Evolutionary conservation across 1,140 invertebrate genomes (phyloP), one percentile per base, ranked within the genome.

Genomic region (Nymphalis io): DNA sequence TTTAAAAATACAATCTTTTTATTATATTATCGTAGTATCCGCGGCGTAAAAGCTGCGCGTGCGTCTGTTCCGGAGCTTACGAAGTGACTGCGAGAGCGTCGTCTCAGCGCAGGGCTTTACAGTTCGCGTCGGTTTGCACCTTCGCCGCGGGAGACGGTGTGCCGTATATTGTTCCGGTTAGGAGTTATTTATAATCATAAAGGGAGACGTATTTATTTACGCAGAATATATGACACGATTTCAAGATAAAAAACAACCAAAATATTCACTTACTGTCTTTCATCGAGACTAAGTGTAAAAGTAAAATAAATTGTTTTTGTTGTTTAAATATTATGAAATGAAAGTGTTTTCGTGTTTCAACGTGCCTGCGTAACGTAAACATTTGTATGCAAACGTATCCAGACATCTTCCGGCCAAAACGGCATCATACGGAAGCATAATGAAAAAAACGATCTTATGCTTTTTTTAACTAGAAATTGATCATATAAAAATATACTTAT

Each of bases 141-240:
- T 89, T 87, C 76, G 74, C 72, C 72, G 18, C 74, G 76, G 78
- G 80, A 89, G 85, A 88, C 89, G 82, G 83, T 88, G 87, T 82
- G 86, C 84, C 85, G 85, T 83, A 79, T 77, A 83, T 80, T 87
- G 85, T 89, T 89, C 84, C 87, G 87, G 84, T 88, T 87, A 87
- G 70, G 59, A 69, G 81, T 81, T 90, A 90, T 90, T 89, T 88
- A 86, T 91, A 91, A 84, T 80, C 85, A 84, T 83, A 83, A 74
- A 81, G 83, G 84, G 82, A 86, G 82, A 85, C 81, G 82, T 80
- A 84, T 85, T 81, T 84, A 84, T 82, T 83, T 79, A 84, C 75
- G 79, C 70, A 78, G 84, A 85, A 82, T 81, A 85, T 83, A 88
- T 88, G 88, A 85, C 87, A 91, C 85, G 80, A 72, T 88, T 91